Evolutionary conservation across 92 coral and sea anemone species (phyloP).

Genomic region (Paramuricea clavata): DNA sequence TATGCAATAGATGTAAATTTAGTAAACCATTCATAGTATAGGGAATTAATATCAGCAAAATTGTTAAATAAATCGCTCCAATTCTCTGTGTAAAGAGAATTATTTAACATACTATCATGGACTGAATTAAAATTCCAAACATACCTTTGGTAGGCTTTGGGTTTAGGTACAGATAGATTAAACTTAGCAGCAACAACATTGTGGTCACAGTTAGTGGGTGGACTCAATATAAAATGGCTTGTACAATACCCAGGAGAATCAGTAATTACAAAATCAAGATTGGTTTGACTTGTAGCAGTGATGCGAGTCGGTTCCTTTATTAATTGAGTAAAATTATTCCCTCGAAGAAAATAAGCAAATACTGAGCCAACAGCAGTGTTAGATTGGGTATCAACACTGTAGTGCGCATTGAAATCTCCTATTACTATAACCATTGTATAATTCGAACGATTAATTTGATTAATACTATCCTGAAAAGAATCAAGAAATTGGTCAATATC

Average conservation of each 20-base stretch:
- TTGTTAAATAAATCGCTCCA: no score
- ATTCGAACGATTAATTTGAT: neutral
- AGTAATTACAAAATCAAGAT: neutral
- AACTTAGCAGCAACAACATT: neutral
- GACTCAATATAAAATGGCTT: neutral
- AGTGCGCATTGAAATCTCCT: neutral
- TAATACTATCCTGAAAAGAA: neutral
- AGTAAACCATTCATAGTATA: no score
- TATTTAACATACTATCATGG: no score
- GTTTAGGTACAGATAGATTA: no score
- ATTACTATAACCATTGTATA: neutral
- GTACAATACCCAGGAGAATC: neutral
- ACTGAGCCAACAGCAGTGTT: neutral
- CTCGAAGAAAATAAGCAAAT: neutral
- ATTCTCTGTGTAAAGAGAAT: no score
- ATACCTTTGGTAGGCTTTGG: neutral
- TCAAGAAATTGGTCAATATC: neutral
- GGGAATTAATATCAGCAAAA: no score
- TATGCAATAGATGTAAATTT: no score
- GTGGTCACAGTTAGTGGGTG: neutral
- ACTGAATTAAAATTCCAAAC: no score
- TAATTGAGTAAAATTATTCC: neutral
- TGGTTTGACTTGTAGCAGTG: neutral
- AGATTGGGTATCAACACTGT: neutral
- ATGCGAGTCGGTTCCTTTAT: neutral